Evolutionary conservation across 2,113 vertebrate genomes (phyloP).

Genomic region (Elephas maximus): DNA sequence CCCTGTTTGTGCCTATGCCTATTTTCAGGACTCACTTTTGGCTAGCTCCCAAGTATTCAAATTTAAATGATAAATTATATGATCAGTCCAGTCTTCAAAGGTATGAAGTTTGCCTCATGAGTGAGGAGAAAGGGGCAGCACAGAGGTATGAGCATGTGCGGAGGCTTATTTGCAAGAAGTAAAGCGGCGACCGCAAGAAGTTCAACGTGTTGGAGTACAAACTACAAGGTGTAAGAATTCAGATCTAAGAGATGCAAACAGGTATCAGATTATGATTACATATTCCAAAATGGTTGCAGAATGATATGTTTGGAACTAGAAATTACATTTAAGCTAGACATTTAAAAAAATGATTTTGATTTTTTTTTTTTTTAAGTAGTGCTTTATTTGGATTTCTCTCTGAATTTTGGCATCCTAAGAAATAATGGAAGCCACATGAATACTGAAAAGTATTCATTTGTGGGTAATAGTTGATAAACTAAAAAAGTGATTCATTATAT

Average conservation of each 20-base stretch:
- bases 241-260: neutral
- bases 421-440: neutral
- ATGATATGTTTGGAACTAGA: neutral
- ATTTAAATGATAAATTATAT: neutral
- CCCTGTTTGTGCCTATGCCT: neutral
- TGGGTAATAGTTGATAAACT: neutral
- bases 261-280: neutral
- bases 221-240: neutral
- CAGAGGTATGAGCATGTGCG: neutral
- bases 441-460: conserved; percentile 21
- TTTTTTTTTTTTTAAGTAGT: neutral
- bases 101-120: neutral
- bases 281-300: neutral
- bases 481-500: neutral
- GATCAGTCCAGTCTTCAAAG: neutral
- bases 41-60: neutral
- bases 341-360: neutral
- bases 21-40: neutral
- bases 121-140: neutral
- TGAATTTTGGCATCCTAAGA: neutral
- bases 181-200: neutral
- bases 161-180: neutral
- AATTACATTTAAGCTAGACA: no score
- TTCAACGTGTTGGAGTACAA: neutral
- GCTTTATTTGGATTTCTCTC: neutral